These are phyloP conservation scores for Ypsolopha scabrella DNA, from an alignment of 2,888 invertebrate species.

Conservation along the genomic window DNA sequence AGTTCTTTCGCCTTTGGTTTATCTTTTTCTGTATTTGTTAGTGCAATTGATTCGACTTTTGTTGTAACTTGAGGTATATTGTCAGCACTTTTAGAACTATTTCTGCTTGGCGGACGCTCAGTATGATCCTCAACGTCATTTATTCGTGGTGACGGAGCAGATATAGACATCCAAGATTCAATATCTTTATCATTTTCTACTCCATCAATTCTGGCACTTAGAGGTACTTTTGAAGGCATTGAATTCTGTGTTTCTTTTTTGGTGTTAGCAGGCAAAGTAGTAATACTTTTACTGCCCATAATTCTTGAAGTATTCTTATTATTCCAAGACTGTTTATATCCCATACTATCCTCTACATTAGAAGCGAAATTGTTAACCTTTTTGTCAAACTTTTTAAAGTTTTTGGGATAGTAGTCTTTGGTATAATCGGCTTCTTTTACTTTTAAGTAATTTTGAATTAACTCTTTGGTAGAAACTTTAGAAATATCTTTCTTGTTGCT, in stretches of 20 bases:
- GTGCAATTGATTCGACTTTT: constrained; percentile 17
- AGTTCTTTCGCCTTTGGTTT: constrained; percentile 29
- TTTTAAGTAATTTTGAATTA: constrained; percentile 59
- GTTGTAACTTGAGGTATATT: neutral
- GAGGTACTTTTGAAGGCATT: constrained; percentile 20
- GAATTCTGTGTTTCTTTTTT: constrained; percentile 36
- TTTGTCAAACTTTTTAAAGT: constrained; percentile 32
- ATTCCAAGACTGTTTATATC: constrained; percentile 43
- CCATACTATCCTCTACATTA: constrained; percentile 16
- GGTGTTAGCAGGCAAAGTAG: constrained; percentile 18
- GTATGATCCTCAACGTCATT: constrained; percentile 18
- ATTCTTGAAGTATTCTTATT: constrained; percentile 27
- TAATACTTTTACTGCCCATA: constrained; percentile 17
- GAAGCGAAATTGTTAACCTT: constrained; percentile 28
- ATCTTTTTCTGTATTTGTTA: neutral
- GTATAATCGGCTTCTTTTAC: constrained; percentile 43
- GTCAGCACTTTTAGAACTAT: neutral
- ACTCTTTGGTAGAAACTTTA: constrained; percentile 54
- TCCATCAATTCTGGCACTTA: constrained; percentile 51
- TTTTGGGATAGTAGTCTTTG: constrained; percentile 26
- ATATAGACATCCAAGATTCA: constrained; percentile 63
- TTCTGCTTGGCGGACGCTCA: neutral
- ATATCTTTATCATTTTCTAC: constrained; percentile 59
- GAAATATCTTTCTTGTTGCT: constrained; percentile 37
- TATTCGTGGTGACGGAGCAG: constrained; percentile 45